Evolutionary conservation across 2,888 invertebrate genomes (phyloP).

Genomic region (Sipha maydis): DNA sequence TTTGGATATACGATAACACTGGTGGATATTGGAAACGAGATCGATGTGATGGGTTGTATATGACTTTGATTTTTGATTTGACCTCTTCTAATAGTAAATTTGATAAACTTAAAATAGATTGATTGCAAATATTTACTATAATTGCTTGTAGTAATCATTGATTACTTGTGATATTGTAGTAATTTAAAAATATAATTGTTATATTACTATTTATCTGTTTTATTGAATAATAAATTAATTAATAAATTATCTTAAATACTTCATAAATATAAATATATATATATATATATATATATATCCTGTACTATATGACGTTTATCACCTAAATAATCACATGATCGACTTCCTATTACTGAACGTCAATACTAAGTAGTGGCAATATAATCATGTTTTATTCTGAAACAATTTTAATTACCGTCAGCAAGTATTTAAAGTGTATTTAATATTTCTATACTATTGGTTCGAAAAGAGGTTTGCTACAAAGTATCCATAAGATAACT

Average conservation of each 20-base stretch:
- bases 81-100: not conserved
- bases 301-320: not conserved
- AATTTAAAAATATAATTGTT: not conserved
- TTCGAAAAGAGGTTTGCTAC: not conserved
- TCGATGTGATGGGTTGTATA: too few relatives aligned
- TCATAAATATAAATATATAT: too few relatives aligned
- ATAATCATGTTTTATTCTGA: not conserved
- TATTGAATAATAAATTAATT: not conserved
- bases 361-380: not conserved
- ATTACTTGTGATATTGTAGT: not conserved
- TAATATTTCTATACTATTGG: not conserved
- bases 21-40: too few relatives aligned
- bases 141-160: not conserved
- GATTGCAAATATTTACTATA: not conserved
- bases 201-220: not conserved
- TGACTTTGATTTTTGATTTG: too few relatives aligned
- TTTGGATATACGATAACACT: too few relatives aligned
- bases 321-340: not conserved
- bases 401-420: not conserved
- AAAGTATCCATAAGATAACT: not conserved
- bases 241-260: not conserved
- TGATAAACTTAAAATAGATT: not conserved
- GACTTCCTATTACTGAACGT: not conserved
- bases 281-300: not conserved
- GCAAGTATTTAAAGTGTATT: not conserved